Conservation (phyloP, 2,797 vertebrate genomes). For the Erethizon dorsatum region DNA sequence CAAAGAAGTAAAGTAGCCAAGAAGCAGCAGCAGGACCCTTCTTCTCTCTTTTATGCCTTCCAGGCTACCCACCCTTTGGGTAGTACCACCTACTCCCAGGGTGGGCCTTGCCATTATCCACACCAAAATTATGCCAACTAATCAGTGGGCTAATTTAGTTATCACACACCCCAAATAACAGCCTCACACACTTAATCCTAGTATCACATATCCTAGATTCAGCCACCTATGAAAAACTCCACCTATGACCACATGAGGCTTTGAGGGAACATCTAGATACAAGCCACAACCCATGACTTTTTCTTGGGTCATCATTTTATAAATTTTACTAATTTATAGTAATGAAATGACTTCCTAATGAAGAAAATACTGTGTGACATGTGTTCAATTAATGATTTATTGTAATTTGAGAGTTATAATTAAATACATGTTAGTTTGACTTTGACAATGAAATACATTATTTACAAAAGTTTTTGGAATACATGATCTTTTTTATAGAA, state of each 20-base stretch:
- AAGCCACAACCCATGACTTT: not conserved
- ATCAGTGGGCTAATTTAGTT: not conserved
- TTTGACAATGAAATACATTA: not conserved
- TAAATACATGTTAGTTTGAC: conserved; percentile 43
- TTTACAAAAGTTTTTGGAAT: not conserved
- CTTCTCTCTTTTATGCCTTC: not conserved
- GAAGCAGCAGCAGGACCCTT: too few species aligned
- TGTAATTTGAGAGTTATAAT: conserved; percentile 45
- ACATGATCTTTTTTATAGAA: not conserved
- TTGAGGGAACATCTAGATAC: too few species aligned
- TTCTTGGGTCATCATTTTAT: conserved; percentile 55
- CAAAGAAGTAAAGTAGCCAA: not conserved
- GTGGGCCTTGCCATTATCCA: not conserved
- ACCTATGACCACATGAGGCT: too few species aligned
- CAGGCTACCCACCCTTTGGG: not conserved
- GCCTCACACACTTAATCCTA: not conserved
- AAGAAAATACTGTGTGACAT: conserved; percentile 51
- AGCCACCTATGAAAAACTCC: too few species aligned
- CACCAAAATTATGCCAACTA: not conserved
- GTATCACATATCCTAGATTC: too few species aligned
- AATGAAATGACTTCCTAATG: not conserved
- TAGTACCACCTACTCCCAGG: too few species aligned
- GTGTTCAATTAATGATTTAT: conserved; percentile 13
- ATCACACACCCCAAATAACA: not conserved
- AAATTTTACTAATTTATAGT: conserved; percentile 33